These are phyloP conservation scores for Stenoptilia bipunctidactyla DNA, from an alignment of 2,888 invertebrate species.

Conservation along the genomic window DNA sequence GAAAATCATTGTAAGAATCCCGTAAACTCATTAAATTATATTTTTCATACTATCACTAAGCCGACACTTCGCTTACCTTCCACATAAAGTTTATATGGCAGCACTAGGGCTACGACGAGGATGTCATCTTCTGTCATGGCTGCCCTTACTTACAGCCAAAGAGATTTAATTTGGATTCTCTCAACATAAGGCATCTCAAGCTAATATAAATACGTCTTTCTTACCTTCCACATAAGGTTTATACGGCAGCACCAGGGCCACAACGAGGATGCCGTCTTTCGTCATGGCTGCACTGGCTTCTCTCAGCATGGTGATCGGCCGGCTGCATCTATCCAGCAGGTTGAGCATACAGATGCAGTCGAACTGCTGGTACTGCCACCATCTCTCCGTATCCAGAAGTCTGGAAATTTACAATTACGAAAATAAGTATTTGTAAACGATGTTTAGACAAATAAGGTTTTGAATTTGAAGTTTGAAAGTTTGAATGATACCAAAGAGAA, in stretches of 20 bases:
- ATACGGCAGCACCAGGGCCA: slow-evolving; percentile 95
- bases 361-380: slow-evolving; percentile 76
- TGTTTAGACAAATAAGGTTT: too few species aligned
- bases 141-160: too few species aligned
- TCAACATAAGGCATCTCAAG: too few species aligned
- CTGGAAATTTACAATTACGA: slow-evolving; percentile 64
- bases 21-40: too few species aligned
- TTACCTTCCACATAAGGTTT: slow-evolving; percentile 94
- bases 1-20: too few species aligned
- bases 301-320: slow-evolving; percentile 82
- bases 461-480: too few species aligned
- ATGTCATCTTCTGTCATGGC: slow-evolving; percentile 81
- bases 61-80: slow-evolving; percentile 83
- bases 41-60: too few species aligned
- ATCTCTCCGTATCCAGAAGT: slow-evolving; percentile 76
- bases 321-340: slow-evolving; percentile 92
- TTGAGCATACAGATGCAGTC: slow-evolving; percentile 92
- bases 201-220: not conserved
- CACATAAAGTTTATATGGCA: slow-evolving; percentile 95
- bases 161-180: too few species aligned
- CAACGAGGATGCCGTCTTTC: slow-evolving; percentile 80
- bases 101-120: slow-evolving; percentile 89
- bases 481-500: too few species aligned
- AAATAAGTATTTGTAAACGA: too few species aligned
- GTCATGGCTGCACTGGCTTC: slow-evolving; percentile 80